These are phyloP conservation scores for Caenorhabditis sulstoni DNA, from an alignment of 2,888 invertebrate species.

Conservation along the genomic window DNA sequence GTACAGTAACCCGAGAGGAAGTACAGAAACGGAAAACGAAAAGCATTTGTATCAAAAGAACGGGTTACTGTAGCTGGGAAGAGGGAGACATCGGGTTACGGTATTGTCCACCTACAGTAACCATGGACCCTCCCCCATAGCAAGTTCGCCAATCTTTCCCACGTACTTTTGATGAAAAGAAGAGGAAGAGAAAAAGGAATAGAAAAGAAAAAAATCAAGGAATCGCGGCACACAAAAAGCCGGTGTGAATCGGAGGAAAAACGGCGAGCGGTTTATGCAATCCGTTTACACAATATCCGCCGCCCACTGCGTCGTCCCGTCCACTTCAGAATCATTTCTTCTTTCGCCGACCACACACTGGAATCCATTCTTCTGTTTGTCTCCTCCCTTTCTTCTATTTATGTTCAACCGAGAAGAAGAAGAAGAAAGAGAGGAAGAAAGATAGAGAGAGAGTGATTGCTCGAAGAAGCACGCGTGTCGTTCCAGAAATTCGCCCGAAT, in stretches of 20 bases:
- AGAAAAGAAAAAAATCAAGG: neutral
- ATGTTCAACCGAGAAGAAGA: neutral
- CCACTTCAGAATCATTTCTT: conserved; percentile 41
- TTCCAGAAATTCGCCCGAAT: no score
- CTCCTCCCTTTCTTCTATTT: conserved; percentile 29
- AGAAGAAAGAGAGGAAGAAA: no score
- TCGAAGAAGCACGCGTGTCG: no score
- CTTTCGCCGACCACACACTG: neutral
- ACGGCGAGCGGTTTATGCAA: conserved; percentile 49
- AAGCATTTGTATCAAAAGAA: no score
- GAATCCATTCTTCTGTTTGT: conserved; percentile 27
- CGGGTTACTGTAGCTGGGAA: no score
- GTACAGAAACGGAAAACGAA: no score
- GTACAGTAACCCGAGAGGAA: no score
- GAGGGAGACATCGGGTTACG: no score
- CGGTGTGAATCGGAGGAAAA: conserved; percentile 18
- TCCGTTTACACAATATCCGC: conserved; percentile 39
- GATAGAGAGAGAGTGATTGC: no score
- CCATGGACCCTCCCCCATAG: no score
- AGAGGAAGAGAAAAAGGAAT: conserved; percentile 2
- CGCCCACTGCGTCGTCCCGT: conserved; percentile 9
- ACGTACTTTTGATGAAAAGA: conserved; percentile 15
- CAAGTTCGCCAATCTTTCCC: no score
- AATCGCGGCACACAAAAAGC: neutral
- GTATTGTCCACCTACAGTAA: no score